A percentile compares a stretch with the other conserved stretches of the same genome.
These are phyloP conservation scores for Drosophila nigritarsus DNA, from an alignment of 2,888 invertebrate species.

Conservation along the genomic window DNA sequence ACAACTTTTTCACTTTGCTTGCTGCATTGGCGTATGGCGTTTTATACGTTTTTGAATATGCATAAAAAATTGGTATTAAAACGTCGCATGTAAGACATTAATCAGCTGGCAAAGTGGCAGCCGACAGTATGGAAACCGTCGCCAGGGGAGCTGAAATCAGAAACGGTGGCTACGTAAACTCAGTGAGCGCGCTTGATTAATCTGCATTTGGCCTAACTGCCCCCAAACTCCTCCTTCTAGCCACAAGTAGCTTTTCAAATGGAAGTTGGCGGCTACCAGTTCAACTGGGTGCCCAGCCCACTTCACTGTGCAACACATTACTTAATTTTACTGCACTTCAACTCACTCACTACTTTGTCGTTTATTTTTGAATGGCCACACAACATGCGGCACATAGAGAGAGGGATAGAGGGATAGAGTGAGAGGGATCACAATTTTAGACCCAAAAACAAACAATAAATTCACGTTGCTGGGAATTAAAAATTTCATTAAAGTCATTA, in stretches of 20 bases:
- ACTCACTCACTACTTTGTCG: slow-evolving; percentile 25
- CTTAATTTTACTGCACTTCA: slow-evolving; percentile 27
- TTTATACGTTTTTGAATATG: slow-evolving; percentile 66
- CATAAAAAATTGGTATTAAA: slow-evolving; percentile 81
- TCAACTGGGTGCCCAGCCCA: slow-evolving; percentile 54
- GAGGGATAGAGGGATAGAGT: background rate
- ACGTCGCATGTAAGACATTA: slow-evolving; percentile 81
- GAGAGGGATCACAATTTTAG: slow-evolving; percentile 36
- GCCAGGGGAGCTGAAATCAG: slow-evolving; percentile 27
- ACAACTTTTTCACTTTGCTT: slow-evolving; percentile 66
- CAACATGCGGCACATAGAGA: slow-evolving; percentile 54
- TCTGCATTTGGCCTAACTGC: slow-evolving; percentile 57
- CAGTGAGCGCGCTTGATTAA: slow-evolving; percentile 77
- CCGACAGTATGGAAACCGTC: slow-evolving; percentile 36
- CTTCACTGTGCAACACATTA: slow-evolving; percentile 25
- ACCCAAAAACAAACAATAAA: slow-evolving; percentile 74
- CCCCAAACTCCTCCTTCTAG: background rate
- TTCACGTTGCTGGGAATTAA: slow-evolving; percentile 82
- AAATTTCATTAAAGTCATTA: slow-evolving; percentile 84
- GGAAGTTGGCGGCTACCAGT: slow-evolving; percentile 36
- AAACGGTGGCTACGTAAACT: slow-evolving; percentile 65
- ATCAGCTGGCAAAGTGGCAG: slow-evolving; percentile 79
- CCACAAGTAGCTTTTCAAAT: slow-evolving; percentile 60
- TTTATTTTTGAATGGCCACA: slow-evolving; percentile 81
- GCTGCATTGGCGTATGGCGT: slow-evolving; percentile 39